A percentile compares a stretch with the other conserved stretches of the same genome.
These are phyloP conservation scores for Oncorhynchus tshawytscha DNA, from an alignment of 2,113 vertebrate genomes.

Conservation along the genomic window DNA sequence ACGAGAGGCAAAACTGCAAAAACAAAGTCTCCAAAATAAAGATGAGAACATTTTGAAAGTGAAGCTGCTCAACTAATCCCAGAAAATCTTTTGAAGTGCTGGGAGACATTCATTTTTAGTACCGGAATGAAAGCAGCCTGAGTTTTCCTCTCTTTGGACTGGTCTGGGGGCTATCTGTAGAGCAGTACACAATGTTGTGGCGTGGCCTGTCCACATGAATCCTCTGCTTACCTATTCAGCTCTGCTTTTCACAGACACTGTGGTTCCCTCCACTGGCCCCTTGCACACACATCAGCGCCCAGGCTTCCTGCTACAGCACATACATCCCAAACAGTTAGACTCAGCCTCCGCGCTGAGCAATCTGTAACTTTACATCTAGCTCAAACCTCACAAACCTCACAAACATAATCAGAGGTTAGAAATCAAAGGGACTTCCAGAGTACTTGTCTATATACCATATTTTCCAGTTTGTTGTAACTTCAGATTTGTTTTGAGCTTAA, in stretches of 20 bases:
- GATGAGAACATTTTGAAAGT: neutral
- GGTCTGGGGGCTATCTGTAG: conserved; percentile 18
- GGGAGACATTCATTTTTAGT: conserved; percentile 34
- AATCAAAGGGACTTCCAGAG: neutral
- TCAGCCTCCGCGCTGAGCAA: conserved; percentile 3
- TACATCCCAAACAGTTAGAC: neutral
- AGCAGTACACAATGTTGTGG: conserved; percentile 60
- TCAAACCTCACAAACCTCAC: conserved; percentile 6
- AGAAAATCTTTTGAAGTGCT: conserved; percentile 20
- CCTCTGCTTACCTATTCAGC: conserved; percentile 52
- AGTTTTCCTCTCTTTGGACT: conserved; percentile 17
- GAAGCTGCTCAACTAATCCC: conserved; percentile 2
- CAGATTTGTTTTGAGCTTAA: neutral
- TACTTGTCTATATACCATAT: neutral
- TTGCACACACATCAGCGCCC: conserved; percentile 37
- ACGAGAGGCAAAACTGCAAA: conserved; percentile 6
- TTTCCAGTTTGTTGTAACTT: neutral
- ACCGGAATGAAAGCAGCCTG: conserved; percentile 44
- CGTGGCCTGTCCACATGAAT: conserved; percentile 55
- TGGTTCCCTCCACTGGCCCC: conserved; percentile 34
- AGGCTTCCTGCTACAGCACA: conserved; percentile 36
- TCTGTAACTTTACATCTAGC: neutral
- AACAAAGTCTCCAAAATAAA: conserved; percentile 8
- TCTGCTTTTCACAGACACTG: conserved; percentile 18
- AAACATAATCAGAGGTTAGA: conserved; percentile 16